Evolutionary conservation across 1,140 invertebrate species (phyloP).

Genomic region (Diuraphis noxia): DNA sequence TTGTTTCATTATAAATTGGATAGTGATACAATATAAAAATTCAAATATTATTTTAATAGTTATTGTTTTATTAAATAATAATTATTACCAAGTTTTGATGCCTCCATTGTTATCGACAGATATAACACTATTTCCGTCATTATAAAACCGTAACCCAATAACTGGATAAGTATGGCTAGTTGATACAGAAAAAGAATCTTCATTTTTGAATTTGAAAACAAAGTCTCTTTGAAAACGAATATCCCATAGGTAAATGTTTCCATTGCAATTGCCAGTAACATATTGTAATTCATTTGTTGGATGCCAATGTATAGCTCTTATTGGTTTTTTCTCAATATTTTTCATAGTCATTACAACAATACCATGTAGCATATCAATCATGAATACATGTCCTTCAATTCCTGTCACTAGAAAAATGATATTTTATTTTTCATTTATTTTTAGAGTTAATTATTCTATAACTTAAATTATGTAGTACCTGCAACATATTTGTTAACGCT

Average conservation of each 20-base stretch:
- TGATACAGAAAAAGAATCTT: not conserved
- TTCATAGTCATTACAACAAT: constrained; percentile 17
- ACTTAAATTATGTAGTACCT: constrained; percentile 20
- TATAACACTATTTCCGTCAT: constrained; percentile 13
- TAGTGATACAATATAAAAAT: not conserved
- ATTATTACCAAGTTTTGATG: constrained; percentile 33
- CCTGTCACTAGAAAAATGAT: constrained; percentile 11
- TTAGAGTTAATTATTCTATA: not conserved
- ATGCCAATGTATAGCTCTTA: constrained; percentile 5
- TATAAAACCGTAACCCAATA: constrained; percentile 28
- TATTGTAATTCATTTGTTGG: constrained; percentile 32
- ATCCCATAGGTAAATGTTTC: constrained; percentile 38
- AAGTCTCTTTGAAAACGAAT: constrained; percentile 6
- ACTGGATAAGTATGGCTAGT: not conserved
- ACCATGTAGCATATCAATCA: constrained; percentile 20
- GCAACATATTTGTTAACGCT: not conserved
- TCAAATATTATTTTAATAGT: not conserved
- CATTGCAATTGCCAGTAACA: constrained; percentile 13
- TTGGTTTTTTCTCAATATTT: not conserved
- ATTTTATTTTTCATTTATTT: not conserved
- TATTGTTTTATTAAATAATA: not conserved
- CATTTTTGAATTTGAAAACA: not conserved
- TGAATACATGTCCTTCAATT: not conserved
- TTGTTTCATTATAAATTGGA: not conserved
- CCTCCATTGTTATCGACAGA: not conserved